Evolutionary conservation across 2,113 vertebrate genomes (phyloP).

Genomic region (Brevimyrus niger): DNA sequence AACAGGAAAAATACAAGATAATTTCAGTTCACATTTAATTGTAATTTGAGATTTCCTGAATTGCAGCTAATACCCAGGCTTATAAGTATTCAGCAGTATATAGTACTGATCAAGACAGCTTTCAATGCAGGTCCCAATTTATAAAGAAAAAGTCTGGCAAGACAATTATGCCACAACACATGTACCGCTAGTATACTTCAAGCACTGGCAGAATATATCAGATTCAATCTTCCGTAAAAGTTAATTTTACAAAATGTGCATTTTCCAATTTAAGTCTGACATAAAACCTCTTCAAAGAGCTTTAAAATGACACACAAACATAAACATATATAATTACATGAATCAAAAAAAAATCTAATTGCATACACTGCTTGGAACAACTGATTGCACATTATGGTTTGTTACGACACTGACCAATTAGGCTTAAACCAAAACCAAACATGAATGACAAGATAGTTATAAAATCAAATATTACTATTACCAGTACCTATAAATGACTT

Average conservation of each 20-base stretch:
- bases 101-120: neutral
- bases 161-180: neutral
- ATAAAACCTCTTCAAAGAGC: neutral
- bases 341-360: neutral
- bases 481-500: neutral
- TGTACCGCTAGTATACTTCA: neutral
- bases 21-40: neutral
- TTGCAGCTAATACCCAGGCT: neutral
- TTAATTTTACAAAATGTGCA: neutral
- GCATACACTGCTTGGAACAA: neutral
- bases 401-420: neutral
- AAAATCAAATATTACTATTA: neutral
- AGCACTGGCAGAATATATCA: neutral
- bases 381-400: neutral
- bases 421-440: neutral
- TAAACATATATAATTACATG: neutral
- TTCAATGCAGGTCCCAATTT: neutral
- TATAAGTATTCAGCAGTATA: neutral
- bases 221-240: neutral
- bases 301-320: neutral
- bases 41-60: neutral
- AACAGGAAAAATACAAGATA: neutral
- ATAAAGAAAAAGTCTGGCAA: neutral
- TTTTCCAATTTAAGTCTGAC: neutral
- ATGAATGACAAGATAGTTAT: neutral